These are phyloP conservation scores for Cephus runcator DNA, from an alignment of 2,888 invertebrate genomes.

Conservation along the genomic window DNA sequence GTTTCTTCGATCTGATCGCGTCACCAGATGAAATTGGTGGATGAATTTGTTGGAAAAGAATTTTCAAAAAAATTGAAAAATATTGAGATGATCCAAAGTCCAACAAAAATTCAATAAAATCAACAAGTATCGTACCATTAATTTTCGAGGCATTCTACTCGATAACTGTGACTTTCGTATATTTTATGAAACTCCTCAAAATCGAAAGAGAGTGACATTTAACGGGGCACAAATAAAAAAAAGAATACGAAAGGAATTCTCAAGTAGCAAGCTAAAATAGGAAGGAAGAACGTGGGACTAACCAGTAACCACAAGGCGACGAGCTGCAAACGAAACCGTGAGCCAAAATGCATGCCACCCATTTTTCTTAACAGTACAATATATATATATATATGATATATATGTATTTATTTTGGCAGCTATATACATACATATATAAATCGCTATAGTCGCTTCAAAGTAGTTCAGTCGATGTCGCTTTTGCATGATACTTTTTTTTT, in stretches of 20 bases:
- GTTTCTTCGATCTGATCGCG: no score
- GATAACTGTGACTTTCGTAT: background rate
- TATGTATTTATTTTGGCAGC: background rate
- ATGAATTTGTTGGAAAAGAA: no score
- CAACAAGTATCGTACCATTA: background rate
- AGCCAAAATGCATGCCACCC: conserved; percentile 46
- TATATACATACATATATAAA: conserved; percentile 7
- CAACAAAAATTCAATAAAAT: no score
- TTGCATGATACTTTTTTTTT: conserved; percentile 9
- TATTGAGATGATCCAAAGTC: no score
- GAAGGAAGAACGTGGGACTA: conserved; percentile 27
- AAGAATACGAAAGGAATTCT: conserved; percentile 23
- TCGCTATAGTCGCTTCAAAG: conserved; percentile 12
- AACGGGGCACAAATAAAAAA: background rate
- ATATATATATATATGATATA: conserved; percentile 3
- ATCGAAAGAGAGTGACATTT: background rate
- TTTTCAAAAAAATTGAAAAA: no score
- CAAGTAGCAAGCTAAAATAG: conserved; percentile 18
- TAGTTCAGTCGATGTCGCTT: conserved; percentile 15
- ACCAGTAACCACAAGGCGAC: conserved; percentile 26
- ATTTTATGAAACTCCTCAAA: background rate
- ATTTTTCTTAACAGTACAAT: conserved; percentile 10
- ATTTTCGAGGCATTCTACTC: background rate
- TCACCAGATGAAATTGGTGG: no score
- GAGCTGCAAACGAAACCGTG: conserved; percentile 39